phyloP scores from a whole-genome alignment of 2,113 vertebrate species.

The Chinchilla lanigera region DNA sequence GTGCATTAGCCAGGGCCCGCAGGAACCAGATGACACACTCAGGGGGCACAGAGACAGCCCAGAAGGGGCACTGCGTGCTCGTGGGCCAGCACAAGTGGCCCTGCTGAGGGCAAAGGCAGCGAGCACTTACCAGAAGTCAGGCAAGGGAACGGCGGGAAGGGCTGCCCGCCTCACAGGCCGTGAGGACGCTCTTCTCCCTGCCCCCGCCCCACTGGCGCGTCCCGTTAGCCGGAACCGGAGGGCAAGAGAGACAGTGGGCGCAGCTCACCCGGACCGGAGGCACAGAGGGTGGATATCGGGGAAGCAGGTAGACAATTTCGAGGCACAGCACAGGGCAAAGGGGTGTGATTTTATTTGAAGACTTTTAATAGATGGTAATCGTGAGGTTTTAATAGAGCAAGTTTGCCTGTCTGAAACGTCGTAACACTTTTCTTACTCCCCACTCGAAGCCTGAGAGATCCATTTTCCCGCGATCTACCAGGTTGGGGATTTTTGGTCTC shows the following conservation, averaged over 20 bases:
- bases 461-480: not conserved
- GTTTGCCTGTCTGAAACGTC: not conserved
- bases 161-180: not conserved
- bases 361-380: not conserved
- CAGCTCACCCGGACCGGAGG: accelerated
- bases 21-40: not conserved
- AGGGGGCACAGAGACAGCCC: not conserved
- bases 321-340: not conserved
- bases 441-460: not conserved
- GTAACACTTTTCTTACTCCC: not conserved
- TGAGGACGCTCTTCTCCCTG: not conserved
- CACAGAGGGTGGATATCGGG: not conserved
- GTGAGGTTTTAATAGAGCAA: not conserved
- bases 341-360: not conserved
- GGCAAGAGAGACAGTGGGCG: not conserved
- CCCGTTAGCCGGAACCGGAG: not conserved
- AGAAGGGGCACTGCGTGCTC: not conserved
- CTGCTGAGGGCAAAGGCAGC: not conserved
- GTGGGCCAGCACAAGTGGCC: not conserved
- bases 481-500: not conserved
- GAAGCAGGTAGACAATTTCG: not conserved
- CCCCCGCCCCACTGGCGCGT: not conserved
- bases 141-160: not conserved
- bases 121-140: not conserved
- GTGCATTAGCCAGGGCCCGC: not conserved